These are phyloP conservation scores for Lithophane ornitopus DNA, from an alignment of 2,888 invertebrate species.

Conservation along the genomic window DNA sequence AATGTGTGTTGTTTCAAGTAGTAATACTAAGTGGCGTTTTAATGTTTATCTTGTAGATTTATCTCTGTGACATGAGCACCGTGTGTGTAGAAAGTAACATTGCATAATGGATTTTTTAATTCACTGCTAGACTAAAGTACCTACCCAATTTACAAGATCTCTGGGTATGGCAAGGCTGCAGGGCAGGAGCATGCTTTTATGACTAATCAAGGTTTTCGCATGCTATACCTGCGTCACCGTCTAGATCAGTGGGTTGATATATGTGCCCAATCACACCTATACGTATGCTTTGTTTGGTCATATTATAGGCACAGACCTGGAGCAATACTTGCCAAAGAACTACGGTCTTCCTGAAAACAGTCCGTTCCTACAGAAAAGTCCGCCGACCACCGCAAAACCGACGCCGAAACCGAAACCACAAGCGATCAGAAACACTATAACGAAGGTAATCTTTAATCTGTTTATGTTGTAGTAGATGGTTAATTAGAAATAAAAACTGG, in stretches of 20 bases:
- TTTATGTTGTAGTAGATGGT: constrained; percentile 2
- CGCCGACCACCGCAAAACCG: constrained; percentile 85
- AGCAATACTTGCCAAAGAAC: constrained; percentile 92
- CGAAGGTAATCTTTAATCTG: constrained; percentile 77
- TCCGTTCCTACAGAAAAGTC: constrained; percentile 88
- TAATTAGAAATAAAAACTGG: constrained; percentile 16
- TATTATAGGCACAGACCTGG: constrained; percentile 90
- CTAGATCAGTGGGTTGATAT: constrained; percentile 3
- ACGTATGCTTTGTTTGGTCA: constrained; percentile 48
- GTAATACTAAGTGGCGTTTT: constrained; percentile 42
- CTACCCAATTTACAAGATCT: constrained; percentile 41
- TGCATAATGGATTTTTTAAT: constrained; percentile 47
- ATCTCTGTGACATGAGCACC: constrained; percentile 56
- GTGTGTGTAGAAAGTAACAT: constrained; percentile 57
- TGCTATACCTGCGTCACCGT: constrained; percentile 16
- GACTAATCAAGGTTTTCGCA: constrained; percentile 39
- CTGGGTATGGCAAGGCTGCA: constrained; percentile 22
- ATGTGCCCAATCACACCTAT: constrained; percentile 29
- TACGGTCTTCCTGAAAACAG: constrained; percentile 91
- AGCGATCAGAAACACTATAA: constrained; percentile 78
- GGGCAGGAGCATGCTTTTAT: constrained; percentile 44
- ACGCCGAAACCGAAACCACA: constrained; percentile 82
- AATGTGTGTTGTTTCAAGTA: constrained; percentile 42
- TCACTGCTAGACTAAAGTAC: constrained; percentile 48
- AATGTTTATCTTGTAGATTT: constrained; percentile 52